These are phyloP conservation scores for Asarcornis scutulata DNA, from an alignment of 2,113 vertebrate genomes.

Conservation along the genomic window DNA sequence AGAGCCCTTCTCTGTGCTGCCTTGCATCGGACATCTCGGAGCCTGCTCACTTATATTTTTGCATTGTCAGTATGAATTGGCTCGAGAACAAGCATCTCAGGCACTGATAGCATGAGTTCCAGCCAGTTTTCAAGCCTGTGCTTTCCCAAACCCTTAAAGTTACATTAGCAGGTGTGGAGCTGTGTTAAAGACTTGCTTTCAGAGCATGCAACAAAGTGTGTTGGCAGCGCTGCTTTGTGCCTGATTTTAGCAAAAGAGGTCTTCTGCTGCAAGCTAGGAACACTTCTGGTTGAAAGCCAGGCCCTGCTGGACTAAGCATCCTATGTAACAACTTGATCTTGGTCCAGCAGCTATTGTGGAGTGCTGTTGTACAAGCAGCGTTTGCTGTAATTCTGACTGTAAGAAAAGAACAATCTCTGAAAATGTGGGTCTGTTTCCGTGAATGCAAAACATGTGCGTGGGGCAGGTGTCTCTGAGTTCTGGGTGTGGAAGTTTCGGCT, in stretches of 20 bases:
- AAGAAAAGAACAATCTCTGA: background rate
- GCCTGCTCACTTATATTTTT: background rate
- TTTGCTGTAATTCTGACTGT: background rate
- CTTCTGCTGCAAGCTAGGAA: background rate
- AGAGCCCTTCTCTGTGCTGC: background rate
- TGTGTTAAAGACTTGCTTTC: background rate
- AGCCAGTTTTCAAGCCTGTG: background rate
- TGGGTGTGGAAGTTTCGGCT: background rate
- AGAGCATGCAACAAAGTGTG: background rate
- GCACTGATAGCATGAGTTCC: background rate
- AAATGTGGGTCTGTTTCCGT: background rate
- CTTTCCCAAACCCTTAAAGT: background rate
- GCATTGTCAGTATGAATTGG: background rate
- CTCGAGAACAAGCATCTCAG: background rate
- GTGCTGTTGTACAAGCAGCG: accelerated
- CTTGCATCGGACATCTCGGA: background rate
- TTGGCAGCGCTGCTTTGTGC: background rate
- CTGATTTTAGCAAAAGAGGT: background rate
- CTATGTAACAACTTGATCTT: background rate
- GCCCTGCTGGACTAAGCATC: background rate
- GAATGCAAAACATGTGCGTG: background rate
- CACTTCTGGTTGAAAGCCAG: background rate
- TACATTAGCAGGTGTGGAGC: background rate
- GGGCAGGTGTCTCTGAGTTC: background rate
- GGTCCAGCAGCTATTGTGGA: constrained; percentile 3